These are phyloP conservation scores for Mormyrops boulengeri DNA, from an alignment of 2,797 vertebrate species.

Conservation along the genomic window DNA sequence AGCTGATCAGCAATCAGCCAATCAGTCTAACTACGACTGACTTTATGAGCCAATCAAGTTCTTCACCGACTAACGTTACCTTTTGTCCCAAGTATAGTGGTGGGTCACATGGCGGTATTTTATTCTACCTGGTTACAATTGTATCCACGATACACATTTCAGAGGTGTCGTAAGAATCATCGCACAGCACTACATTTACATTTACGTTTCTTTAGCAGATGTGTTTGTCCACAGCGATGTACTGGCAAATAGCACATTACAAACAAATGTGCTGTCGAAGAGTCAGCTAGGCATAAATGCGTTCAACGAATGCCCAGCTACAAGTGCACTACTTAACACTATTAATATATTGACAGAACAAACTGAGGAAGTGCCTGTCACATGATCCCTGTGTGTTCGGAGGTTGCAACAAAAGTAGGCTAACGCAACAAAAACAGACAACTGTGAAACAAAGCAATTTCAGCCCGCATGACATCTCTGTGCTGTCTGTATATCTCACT, in stretches of 20 bases:
- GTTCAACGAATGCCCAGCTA: background rate
- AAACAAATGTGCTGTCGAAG: background rate
- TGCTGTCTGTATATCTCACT: background rate
- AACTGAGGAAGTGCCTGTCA: background rate
- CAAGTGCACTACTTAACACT: background rate
- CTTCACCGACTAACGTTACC: background rate
- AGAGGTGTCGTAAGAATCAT: background rate
- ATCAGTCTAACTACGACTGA: background rate
- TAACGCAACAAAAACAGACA: background rate
- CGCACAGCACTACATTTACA: background rate
- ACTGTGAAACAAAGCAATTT: background rate
- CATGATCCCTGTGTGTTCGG: background rate
- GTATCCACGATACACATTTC: background rate
- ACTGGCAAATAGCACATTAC: background rate
- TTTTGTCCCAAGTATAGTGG: background rate
- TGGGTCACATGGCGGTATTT: background rate
- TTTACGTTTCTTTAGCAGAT: background rate
- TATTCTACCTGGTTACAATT: background rate
- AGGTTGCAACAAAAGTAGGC: background rate
- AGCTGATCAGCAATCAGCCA: background rate
- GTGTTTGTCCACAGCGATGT: no score
- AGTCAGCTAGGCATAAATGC: background rate
- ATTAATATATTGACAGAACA: background rate
- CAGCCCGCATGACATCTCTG: background rate
- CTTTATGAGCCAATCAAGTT: background rate